Evolutionary conservation across 1,140 invertebrate species (phyloP).

Genomic region (Drosophila kanapiae): DNA sequence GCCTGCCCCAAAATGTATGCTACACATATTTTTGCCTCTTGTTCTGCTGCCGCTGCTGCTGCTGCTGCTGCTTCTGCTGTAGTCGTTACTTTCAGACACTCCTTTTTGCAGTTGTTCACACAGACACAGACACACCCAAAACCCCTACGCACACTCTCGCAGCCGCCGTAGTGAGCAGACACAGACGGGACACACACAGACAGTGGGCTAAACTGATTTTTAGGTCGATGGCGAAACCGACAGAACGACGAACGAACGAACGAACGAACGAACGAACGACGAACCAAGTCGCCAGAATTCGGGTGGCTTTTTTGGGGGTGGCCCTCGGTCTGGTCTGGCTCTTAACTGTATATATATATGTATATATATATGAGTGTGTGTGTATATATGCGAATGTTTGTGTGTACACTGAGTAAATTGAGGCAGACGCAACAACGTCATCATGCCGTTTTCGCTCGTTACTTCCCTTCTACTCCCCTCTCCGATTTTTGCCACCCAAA

Average conservation of each 20-base stretch:
- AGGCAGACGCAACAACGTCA: constrained; percentile 55
- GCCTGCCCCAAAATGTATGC: constrained; percentile 76
- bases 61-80: constrained; percentile 19
- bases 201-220: constrained; percentile 76
- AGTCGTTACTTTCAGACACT: constrained; percentile 73
- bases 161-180: constrained; percentile 10
- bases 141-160: constrained; percentile 13
- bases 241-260: constrained; percentile 55
- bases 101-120: constrained; percentile 68
- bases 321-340: constrained; percentile 55
- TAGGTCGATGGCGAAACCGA: constrained; percentile 78
- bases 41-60: constrained; percentile 50
- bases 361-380: background rate
- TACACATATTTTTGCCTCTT: constrained; percentile 57
- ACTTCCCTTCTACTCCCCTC: constrained; percentile 15
- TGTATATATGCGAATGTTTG: constrained; percentile 2
- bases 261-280: constrained; percentile 3
- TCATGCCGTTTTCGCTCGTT: constrained; percentile 42
- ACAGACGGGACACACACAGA: constrained; percentile 49
- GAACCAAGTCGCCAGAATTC: constrained; percentile 35
- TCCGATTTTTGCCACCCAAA: constrained; percentile 6
- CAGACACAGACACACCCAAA: constrained; percentile 31
- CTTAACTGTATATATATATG: constrained; percentile 31
- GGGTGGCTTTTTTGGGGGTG: constrained; percentile 37
- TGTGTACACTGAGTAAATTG: constrained; percentile 33